Conservation (phyloP, 2,888 invertebrate species). For the Pardosa pseudoannulata region DNA sequence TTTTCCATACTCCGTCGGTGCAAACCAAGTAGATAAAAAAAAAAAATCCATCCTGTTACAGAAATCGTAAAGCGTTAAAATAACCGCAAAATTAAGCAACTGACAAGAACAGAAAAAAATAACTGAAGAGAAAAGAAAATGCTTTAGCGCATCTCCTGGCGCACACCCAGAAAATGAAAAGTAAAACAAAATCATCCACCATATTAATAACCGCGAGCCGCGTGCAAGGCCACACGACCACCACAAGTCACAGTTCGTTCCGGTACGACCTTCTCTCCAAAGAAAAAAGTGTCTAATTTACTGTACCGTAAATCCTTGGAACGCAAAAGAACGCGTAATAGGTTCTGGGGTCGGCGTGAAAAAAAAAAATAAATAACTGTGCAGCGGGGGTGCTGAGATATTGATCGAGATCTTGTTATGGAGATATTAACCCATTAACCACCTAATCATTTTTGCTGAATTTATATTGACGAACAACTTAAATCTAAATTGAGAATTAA, state of each 20-base stretch:
- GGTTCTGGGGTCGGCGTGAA: neutral
- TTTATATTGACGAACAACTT: too few species aligned
- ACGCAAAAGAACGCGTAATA: neutral
- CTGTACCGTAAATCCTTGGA: slow-evolving; percentile 52
- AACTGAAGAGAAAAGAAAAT: slow-evolving; percentile 2
- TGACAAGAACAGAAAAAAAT: slow-evolving; percentile 4
- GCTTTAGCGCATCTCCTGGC: slow-evolving; percentile 56
- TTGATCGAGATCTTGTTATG: slow-evolving; percentile 4
- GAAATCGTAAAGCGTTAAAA: neutral
- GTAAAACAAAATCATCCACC: slow-evolving; percentile 19
- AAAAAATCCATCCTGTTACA: neutral
- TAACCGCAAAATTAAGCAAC: slow-evolving; percentile 1
- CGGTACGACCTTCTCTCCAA: slow-evolving; percentile 20
- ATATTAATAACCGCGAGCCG: slow-evolving; percentile 12
- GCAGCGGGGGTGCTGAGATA: neutral
- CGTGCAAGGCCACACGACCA: slow-evolving; percentile 50
- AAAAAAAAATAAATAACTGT: too few species aligned
- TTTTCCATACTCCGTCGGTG: too few species aligned
- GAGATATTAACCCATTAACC: too few species aligned
- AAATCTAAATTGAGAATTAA: too few species aligned
- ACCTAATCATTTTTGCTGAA: too few species aligned
- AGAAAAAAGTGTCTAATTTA: slow-evolving; percentile 28
- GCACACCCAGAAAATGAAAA: slow-evolving; percentile 47
- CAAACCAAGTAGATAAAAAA: slow-evolving; percentile 30
- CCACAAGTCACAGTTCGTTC: slow-evolving; percentile 46